Base-by-base conservation (phyloP, 2,113 vertebrate species). In the Malurus cyaneus region DNA sequence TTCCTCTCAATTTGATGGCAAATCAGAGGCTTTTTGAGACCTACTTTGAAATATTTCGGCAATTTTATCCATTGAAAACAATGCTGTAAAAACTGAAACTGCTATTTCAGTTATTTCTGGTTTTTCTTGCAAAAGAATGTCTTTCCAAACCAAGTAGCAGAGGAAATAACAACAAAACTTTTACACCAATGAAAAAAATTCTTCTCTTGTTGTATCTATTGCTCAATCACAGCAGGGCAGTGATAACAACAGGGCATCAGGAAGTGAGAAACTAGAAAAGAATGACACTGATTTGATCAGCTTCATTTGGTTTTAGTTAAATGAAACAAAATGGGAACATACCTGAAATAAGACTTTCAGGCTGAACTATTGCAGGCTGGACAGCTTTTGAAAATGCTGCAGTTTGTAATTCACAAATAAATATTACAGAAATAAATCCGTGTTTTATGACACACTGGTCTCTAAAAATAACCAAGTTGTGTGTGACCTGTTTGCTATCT, bases 191-290 rank as follows among this genome's bases (percentile, higher is more conserved):
- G 18, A 73, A 66, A 78, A 69, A 64, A 57, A 54, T 23, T 42
- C 72, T 81, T 52, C 24, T 65, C 64, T 80, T 67, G 52, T 21
- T 92, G 31, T 78, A 70, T 57, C 53, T 74, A 41, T 59, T 92
- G 84, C 65, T 86, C 77, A 74, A 69, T 74, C 91, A 53, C 88
- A 91, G 88, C 60, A 86, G 80, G 80, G 41, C 91, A 93, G 88
- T 19, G 61, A 92, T 15, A 92, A 47, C 4, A 7, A 79, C 3
- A 92, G 80, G 80, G 62, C 83, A 95, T 25, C 67, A 80, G 83
- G 72, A 93, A 94, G 69, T 84, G 83, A 92, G 80, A 78, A 92
- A 87, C 60, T 41, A 66, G 56, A 86, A 78, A 88, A 94, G 83
- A 94, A 89, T 65, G 69, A 60, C 12, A 17, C 53, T 64, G 46